phyloP scores from a whole-genome alignment of 2,888 invertebrate genomes.

The Tetranychus truncatus region DNA sequence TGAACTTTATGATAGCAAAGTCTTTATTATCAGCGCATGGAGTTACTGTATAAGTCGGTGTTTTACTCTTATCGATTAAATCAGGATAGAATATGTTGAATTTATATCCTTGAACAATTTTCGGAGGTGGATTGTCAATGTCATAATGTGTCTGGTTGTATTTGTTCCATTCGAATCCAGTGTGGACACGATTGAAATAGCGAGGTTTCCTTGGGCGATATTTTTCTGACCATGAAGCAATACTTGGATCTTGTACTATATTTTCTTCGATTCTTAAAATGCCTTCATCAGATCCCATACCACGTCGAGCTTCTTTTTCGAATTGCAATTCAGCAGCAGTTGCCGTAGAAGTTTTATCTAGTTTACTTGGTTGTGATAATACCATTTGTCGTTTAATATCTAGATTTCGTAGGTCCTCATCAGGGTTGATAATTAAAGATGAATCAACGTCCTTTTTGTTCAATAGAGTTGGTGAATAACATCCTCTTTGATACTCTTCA shows the following conservation, averaged over 20 bases:
- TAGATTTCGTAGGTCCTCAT: slow-evolving; percentile 54
- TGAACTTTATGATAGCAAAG: slow-evolving; percentile 81
- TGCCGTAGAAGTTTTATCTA: slow-evolving; percentile 33
- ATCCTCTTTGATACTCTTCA: slow-evolving; percentile 54
- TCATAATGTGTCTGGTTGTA: slow-evolving; percentile 99
- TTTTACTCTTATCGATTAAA: slow-evolving; percentile 73
- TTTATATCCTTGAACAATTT: slow-evolving; percentile 98
- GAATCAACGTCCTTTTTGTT: slow-evolving; percentile 24
- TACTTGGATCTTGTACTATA: slow-evolving; percentile 41
- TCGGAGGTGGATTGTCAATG: slow-evolving; percentile 99
- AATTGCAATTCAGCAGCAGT: slow-evolving; percentile 46
- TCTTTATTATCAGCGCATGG: slow-evolving; percentile 78
- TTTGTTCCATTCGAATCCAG: slow-evolving; percentile 99
- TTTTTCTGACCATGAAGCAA: slow-evolving; percentile 91
- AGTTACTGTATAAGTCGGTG: slow-evolving; percentile 81
- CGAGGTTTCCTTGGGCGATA: slow-evolving; percentile 90
- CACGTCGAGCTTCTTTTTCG: slow-evolving; percentile 60
- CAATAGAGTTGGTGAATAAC: slow-evolving; percentile 62
- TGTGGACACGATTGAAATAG: slow-evolving; percentile 79
- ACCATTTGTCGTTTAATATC: slow-evolving; percentile 51
- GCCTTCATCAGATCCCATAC: slow-evolving; percentile 67
- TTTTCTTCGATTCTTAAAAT: slow-evolving; percentile 70
- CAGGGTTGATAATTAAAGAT: slow-evolving; percentile 38
- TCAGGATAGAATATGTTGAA: slow-evolving; percentile 99
- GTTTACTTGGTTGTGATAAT: slow-evolving; percentile 34